Evolutionary conservation across 2,113 vertebrate genomes (phyloP), one percentile per base, ranked within the genome.

Genomic region (Pollachius pollachius): DNA sequence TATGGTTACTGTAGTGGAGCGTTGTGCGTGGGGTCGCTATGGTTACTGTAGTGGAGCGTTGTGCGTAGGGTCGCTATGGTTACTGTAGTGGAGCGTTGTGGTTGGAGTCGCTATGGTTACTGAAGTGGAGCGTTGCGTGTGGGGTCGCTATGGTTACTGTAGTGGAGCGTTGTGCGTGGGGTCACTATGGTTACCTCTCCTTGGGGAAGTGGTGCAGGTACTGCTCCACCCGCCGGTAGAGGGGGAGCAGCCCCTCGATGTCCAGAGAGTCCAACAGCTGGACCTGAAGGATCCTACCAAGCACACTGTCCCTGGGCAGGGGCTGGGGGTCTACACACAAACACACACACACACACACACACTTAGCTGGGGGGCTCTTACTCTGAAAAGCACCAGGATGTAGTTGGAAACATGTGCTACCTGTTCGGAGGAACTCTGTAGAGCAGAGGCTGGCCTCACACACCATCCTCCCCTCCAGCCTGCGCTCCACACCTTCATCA

Each of bases 201-300:
- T 96, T 95, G 0, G 97, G 96, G 82, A 94, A 98, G 71, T 96
- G 93, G 74, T 95, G 94, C 70, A 98, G 88, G 86, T 99, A 94
- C 62, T 93, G 94, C 74, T 98, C 95, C 48, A 99, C 91, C 68
- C 94, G 89, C 27, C 88, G 93, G 85, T 96, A 98, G 79, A 99
- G 86, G 30, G 96, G 97, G 73, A 94, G 93, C 74, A 99, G 89
- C 52, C 97, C 97, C 82, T 99, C 96, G 4, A 99, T 96, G 86
- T 99, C 96, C 88, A 97, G 84, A 78, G 89, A 93, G 89, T 99
- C 97, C 78, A 99, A 87, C 96, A 96, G 96, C 93, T 99, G 97
- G 74, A 94, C 94, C 85, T 96, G 95, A 66, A 97, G 95, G 64
- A 95, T 95, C 92, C 94, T 94, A 83, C 91, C 94, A 74, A 99